phyloP scores from a whole-genome alignment of 1,140 invertebrate species.

The Pemphigus obesinymphae region DNA sequence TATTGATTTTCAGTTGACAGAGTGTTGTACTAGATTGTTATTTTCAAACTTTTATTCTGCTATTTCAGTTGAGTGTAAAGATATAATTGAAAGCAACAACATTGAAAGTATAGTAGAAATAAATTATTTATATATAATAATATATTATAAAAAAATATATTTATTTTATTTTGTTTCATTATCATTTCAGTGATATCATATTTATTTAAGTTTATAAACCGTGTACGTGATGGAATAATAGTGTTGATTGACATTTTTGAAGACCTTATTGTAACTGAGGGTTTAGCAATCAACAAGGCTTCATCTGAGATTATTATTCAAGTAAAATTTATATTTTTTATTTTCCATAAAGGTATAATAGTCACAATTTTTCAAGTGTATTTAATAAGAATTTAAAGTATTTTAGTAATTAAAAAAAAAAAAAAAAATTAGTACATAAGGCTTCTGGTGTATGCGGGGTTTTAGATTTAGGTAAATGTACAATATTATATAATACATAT shows the following conservation, averaged over 20 bases:
- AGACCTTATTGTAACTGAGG: slow-evolving; percentile 87
- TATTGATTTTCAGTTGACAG: slow-evolving; percentile 62
- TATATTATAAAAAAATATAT: too few species aligned
- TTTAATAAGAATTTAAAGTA: too few species aligned
- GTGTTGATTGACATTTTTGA: slow-evolving; percentile 91
- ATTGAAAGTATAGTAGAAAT: slow-evolving; percentile 71
- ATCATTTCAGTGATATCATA: slow-evolving; percentile 67
- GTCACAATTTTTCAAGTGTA: too few species aligned
- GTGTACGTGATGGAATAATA: slow-evolving; percentile 85
- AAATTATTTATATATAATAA: not conserved
- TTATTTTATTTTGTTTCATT: not conserved
- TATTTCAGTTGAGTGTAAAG: slow-evolving; percentile 88
- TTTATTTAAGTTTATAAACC: slow-evolving; percentile 92
- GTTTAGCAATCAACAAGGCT: slow-evolving; percentile 93
- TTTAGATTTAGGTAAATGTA: too few species aligned
- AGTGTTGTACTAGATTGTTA: slow-evolving; percentile 88
- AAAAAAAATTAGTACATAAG: too few species aligned
- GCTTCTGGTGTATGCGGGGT: too few species aligned
- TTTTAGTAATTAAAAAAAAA: too few species aligned
- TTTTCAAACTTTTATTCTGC: slow-evolving; percentile 86
- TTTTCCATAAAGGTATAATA: too few species aligned
- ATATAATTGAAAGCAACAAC: slow-evolving; percentile 89
- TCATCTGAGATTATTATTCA: slow-evolving; percentile 91
- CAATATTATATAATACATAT: too few species aligned
- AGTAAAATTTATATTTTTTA: slow-evolving; percentile 51